Base-by-base conservation (phyloP, 2,888 invertebrate species). In the Pediacus dermestoides region DNA sequence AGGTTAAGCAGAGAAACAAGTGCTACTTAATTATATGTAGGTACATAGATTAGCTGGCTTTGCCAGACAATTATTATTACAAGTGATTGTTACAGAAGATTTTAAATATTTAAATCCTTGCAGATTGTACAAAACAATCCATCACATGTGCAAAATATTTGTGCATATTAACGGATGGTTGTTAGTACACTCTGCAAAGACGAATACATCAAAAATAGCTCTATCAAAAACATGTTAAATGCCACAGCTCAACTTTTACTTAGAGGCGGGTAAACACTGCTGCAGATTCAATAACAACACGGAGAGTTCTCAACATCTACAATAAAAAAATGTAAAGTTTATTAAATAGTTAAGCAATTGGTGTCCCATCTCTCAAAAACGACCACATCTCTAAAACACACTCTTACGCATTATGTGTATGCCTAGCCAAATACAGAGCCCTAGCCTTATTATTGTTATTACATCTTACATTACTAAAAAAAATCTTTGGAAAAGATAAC, bases 401-500 rank as follows among this genome's bases (percentile, higher is more conserved):
- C 53, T 48, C 48, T 43, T 49, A 48, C 45, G 45, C 42, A 50
- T 48, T 45, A 38, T 39, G 50, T 57, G 57, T 52, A 59, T 57
- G 57, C 57, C 57, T 62, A 63, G 63, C 61, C 58, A 50, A 51
- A 55, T 64, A 63, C 57, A 60, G 61, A 61, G 60, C 64, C 57
- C 63, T 58, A 59, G 53, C 48, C 49, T 49, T 45, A 54, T 53
- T 55, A 58, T 58, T 56, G 52, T 57, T 59, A 64, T 59, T 60
- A 9, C 7, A 64, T 55, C 63, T 64, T 66, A 66, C 63, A 64
- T 66, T 60, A 64, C 65, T 66, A 67, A 67, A 64, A 25, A 62
- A 68, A 68, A 68, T 68, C 68, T 70, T 70, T 70, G 68, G 70
- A 69, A 68, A 68, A 68, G 66, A 66, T 70, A 70, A 69, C 68